Evolutionary conservation across 2,113 vertebrate genomes (phyloP), one percentile per base, ranked within the genome.

Genomic region (Peromyscus californicus): DNA sequence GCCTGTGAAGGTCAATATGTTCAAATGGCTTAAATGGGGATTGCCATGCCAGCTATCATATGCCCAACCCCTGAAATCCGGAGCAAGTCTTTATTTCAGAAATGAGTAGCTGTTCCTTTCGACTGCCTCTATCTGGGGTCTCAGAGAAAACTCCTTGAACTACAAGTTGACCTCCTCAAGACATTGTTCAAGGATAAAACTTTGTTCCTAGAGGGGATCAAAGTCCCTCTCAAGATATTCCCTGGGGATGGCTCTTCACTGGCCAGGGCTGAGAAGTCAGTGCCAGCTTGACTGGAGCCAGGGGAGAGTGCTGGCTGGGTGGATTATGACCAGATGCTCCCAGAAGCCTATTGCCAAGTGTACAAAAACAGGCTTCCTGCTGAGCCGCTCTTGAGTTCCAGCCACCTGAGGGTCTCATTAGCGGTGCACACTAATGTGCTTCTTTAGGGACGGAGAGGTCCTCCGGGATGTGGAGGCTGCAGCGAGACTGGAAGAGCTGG

Each of bases 381-480:
- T 67, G 95, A 69, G 92, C 61, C 36, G 91, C 70, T 92, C 89
- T 65, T 0, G 45, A 48, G 12, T 92, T 93, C 90, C 5, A 2
- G 90, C 65, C 82, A 59, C 93, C 88, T 80, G 48, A 93, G 59
- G 93, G 90, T 91, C 95, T 98, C 96, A 84, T 97, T 96, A 98
- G 92, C 67, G 89, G 72, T 93, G 79, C 31, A 74, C 80, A 69
- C 82, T 85, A 51, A 92, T 36, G 61, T 70, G 75, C 90, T 94
- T 90, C 97, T 94, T 97, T 78, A 70, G 93, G 75, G 93, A 97
- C 39, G 85, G 7, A 3, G 48, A 93, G 39, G 74, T 97, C 93
- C 92, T 57, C 85, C 85, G 92, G 88, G 75, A 95, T 19, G 3
- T 15, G 7, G 78, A 79, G 48, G 57, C 91, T 97, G 89, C 45